These are phyloP conservation scores for Scopus umbretta DNA, from an alignment of 2,113 vertebrate species.

Conservation along the genomic window DNA sequence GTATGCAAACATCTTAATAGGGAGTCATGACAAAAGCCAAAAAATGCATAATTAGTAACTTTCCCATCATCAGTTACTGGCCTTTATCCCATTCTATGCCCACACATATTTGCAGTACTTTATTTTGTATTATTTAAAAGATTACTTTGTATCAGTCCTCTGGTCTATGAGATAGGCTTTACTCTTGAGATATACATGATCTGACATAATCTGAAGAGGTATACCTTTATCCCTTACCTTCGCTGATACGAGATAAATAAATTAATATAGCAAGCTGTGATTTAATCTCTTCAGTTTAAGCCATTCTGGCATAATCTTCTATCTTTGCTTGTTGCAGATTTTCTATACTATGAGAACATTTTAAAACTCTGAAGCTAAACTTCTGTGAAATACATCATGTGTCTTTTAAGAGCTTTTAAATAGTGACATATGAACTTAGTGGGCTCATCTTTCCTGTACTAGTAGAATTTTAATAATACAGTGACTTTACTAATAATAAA, in stretches of 20 bases:
- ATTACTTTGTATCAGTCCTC: background rate
- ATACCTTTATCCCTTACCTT: background rate
- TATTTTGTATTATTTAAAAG: background rate
- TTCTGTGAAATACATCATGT: background rate
- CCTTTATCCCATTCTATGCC: background rate
- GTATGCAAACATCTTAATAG: background rate
- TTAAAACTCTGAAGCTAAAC: background rate
- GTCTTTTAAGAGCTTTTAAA: background rate
- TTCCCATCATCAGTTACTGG: background rate
- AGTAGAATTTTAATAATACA: background rate
- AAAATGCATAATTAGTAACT: background rate
- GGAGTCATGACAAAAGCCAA: background rate
- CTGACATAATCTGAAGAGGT: background rate
- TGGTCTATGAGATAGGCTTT: background rate
- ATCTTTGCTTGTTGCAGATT: background rate
- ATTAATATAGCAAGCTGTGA: background rate
- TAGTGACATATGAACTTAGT: background rate
- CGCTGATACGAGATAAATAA: conserved; percentile 5
- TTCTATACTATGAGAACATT: background rate
- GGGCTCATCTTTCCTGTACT: background rate
- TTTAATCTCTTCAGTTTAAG: background rate
- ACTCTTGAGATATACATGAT: background rate
- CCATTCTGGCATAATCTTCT: background rate
- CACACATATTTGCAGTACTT: background rate
- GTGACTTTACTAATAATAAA: background rate